Base-by-base conservation (phyloP, 92 coral and sea anemone genomes). In the Zoanthus sociatus region DNA sequence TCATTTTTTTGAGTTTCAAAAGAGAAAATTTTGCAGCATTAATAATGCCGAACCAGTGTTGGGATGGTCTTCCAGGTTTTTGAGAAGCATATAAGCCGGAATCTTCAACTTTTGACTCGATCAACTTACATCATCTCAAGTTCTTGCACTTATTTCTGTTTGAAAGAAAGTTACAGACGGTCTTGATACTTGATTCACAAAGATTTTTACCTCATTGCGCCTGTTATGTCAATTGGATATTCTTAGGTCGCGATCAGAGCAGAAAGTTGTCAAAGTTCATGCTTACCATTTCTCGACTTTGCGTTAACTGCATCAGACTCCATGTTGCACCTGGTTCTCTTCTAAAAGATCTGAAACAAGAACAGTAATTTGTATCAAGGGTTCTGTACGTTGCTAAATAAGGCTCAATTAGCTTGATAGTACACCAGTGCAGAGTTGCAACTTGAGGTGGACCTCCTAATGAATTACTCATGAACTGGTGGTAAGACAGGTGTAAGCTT, bases 401-500 rank as follows among this genome's bases (percentile, higher is more conserved):
- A 44, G 61, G 32, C 54, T 77, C 50, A 66, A 53, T 68, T 61
- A 44, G 76, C 60, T 81, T 66, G 60, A 81, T 81, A 66, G 85
- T 81, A 74, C 75, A 81, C 72, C 75, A 81, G 32, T 13, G 71
- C 26, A 81, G 60, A 67, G 66, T 46, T 81, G 47, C 85, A 64
- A 33, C 55, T 71, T 73, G 45, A 9, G 73, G 73, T 74, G 75
- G 67, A 50, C 73, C 85, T 50, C 85, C 61, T 61, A 21, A 81
- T 81, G 71, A 91, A 77, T 76, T 83, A 69, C 79, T 88, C 88
- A 90, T 90, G 73, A 90, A 93, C 93, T 92, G 91, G 92, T 88
- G 72, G 63, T 45, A 84, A 79, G 91, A 90, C 97, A 94, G 97
- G 97, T 94, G 97, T 86, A 94, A 11, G 71, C 73, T 32, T 47